Base-by-base conservation (phyloP, 2,888 invertebrate genomes). In the Clitarchus hookeri region DNA sequence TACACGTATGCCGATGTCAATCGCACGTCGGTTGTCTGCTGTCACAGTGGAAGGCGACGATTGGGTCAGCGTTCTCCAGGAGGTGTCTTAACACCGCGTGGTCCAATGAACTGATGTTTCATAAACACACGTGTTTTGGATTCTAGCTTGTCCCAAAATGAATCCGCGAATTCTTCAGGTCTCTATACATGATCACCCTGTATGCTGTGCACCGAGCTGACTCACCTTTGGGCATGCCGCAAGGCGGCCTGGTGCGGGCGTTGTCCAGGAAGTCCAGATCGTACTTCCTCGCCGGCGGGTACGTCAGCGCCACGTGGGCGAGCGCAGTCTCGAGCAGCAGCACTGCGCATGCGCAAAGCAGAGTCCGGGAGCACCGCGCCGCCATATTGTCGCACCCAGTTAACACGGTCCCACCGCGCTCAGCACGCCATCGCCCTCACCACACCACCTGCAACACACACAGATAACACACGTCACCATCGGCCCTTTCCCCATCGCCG, bases 201-300 rank as follows among this genome's bases (percentile, higher is more conserved):
- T 48, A 48, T 13, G 13, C 9, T 48, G 48, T 48, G 13, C 48
- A 48, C 9, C 13, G 48, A n/a, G 48, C 8, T 19, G 23, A 91
- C 93, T 94, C 92, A 97, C 97, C 97, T 95, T 96, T 97, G 44
- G 98, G 97, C 97, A 98, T 98, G 88, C 98, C 98, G 91, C 98
- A 98, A 87, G 98, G 98, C 88, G 95, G 95, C 90, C 96, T 96
- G 53, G 98, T 98, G 90, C 98, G 94, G 83, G 96, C 94, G 91
- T 96, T 98, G 91, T 98, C 98, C 92, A 98, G 93, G 92, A 98
- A 98, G 92, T 98, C 98, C 92, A 98, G 93, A 90, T 97, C 97
- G 90, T 95, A 97, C 90, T 95, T 95, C 90, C 98, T 94, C 0
- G 98, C 98, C 0, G 96, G 97, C 86, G 98, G 98, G 91, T 95